phyloP scores from a whole-genome alignment of 2,113 vertebrate species.

The Speoplatyrhinus poulsoni region DNA sequence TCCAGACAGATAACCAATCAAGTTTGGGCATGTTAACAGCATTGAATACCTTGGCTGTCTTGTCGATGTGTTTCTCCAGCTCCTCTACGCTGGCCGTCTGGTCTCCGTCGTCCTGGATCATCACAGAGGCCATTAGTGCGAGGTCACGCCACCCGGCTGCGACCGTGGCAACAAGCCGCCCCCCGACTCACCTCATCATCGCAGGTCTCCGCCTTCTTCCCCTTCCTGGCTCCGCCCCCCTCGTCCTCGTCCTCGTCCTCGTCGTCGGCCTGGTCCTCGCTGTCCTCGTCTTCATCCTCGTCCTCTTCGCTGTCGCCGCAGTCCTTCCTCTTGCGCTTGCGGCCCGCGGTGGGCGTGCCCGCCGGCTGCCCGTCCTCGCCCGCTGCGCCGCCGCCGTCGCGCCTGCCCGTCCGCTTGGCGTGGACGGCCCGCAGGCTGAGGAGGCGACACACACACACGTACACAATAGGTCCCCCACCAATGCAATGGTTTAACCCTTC shows the following conservation, averaged over 20 bases:
- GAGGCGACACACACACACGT: neutral
- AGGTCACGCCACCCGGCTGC: neutral
- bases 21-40: neutral
- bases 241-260: slow-evolving; percentile 86
- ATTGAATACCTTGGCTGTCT: slow-evolving; percentile 84
- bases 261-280: slow-evolving; percentile 85
- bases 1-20: neutral
- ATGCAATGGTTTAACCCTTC: neutral
- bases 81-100: slow-evolving; percentile 88
- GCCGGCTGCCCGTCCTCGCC: slow-evolving; percentile 80
- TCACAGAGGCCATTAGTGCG: slow-evolving; percentile 31
- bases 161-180: slow-evolving; percentile 17
- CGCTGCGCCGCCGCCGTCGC: slow-evolving; percentile 72
- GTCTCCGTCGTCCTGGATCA: slow-evolving; percentile 85
- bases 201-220: slow-evolving; percentile 85
- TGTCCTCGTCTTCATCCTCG: slow-evolving; percentile 83
- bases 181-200: slow-evolving; percentile 91
- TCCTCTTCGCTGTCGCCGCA: slow-evolving; percentile 88
- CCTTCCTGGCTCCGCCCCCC: slow-evolving; percentile 85
- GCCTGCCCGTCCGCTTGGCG: slow-evolving; percentile 86
- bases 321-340: slow-evolving; percentile 85
- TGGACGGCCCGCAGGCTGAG: slow-evolving; percentile 87
- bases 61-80: slow-evolving; percentile 93
- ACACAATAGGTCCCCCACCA: neutral
- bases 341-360: slow-evolving; percentile 73